Conservation (phyloP, 1,140 invertebrate species). For the Ptiloglossa arizonensis region DNA sequence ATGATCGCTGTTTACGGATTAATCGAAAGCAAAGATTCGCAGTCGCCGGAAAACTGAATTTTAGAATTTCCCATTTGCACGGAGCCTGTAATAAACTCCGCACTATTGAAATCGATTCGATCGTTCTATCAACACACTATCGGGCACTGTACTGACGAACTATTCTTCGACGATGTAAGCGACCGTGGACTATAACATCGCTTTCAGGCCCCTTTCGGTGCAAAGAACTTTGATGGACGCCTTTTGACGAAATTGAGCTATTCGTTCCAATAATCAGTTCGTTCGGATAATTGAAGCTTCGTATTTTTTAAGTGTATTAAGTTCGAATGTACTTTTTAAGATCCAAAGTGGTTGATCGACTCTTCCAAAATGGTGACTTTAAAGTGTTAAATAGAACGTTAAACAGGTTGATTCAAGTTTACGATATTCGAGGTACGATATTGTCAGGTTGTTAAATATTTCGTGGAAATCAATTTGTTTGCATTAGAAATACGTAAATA, state of each 20-base stretch:
- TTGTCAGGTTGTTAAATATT: too few relatives aligned
- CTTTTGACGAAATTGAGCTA: background rate
- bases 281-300: background rate
- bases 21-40: background rate
- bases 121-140: background rate
- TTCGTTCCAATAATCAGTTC: background rate
- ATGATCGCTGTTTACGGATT: background rate
- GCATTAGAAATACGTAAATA: too few relatives aligned
- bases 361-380: too few relatives aligned
- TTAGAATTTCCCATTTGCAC: background rate
- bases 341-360: too few relatives aligned
- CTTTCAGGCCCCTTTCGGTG: too few relatives aligned
- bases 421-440: too few relatives aligned
- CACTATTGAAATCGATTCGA: background rate
- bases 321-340: too few relatives aligned
- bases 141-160: conserved; percentile 47
- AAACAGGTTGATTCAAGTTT: too few relatives aligned
- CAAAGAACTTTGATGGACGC: conserved; percentile 5
- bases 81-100: background rate
- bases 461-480: too few relatives aligned
- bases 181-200: conserved; percentile 31
- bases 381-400: too few relatives aligned
- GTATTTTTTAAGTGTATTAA: too few relatives aligned
- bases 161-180: conserved; percentile 3
- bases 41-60: conserved; percentile 7